Base-by-base conservation (phyloP, 1,140 invertebrate species). In the Dinothrombium tinctorium region DNA sequence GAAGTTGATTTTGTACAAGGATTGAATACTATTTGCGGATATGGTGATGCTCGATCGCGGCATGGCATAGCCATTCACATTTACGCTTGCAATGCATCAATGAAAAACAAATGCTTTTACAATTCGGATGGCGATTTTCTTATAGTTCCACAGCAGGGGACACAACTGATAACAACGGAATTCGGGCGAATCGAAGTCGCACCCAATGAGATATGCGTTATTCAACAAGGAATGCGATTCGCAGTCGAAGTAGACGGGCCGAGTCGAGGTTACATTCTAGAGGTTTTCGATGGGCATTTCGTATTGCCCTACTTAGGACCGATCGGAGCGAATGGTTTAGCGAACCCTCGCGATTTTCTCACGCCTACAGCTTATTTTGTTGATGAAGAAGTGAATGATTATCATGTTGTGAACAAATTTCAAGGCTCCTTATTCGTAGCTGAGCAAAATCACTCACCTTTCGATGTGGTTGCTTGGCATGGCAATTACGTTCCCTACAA, bases 381-480 rank as follows among this genome's bases (percentile, higher is more conserved):
- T 51, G 78, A 89, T 54, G 11, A 19, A 9, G 67, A 74, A 4
- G 60, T 62, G 8, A 40, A 28, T 12, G 63, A 37, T 19, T 94
- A 73, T 54, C 67, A 70, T 50, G 70, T 96, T 12, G 63, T 89
- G 25, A 70, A 66, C 49, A 96, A 96, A 59, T 96, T 74, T 58
- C 86, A 94, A 57, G 86, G 87, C 0, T 64, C 69, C 17, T 57
- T 94, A 24, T 96, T 95, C 57, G 57, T 64, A 28, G 76, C 81
- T 9, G 54, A 67, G 44, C 82, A 92, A 62, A 57, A 71, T 50
- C 83, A 95, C 59, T 89, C 79, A 29, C 82, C 84, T 6, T 99
- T 95, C 59, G 87, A 99, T 64, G 92, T 99, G 7, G 87, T 96
- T 0, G 89, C 86, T 11, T 99, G 92, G 92, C 84, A 94, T 59